Evolutionary conservation across 2,797 vertebrate species (phyloP).

Genomic region (Anableps anableps): DNA sequence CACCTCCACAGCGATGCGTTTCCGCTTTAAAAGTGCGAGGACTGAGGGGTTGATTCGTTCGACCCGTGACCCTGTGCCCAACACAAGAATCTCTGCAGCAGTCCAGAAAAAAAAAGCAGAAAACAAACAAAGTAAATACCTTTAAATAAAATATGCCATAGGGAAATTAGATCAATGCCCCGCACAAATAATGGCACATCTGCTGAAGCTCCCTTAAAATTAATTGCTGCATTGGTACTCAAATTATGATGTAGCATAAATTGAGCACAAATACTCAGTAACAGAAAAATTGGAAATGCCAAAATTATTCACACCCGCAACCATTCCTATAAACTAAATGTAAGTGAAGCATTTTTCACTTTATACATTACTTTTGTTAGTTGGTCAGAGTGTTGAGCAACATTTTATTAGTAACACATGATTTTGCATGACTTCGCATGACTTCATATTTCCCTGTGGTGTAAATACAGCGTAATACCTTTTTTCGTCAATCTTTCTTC

Average conservation of each 20-base stretch:
- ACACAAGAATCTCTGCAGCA: constrained; percentile 89
- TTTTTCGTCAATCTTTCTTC: no score
- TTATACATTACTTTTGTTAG: no score
- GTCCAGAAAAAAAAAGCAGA: not conserved
- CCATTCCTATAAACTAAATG: not conserved
- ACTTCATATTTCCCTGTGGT: no score
- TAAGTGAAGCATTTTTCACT: not conserved
- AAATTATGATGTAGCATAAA: not conserved
- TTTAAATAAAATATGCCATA: not conserved
- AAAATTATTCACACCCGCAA: not conserved
- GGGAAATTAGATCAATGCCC: not conserved
- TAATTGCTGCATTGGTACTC: not conserved
- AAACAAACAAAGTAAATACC: not conserved
- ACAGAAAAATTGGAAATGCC: not conserved
- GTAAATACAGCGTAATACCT: no score
- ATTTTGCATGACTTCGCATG: no score
- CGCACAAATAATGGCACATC: not conserved
- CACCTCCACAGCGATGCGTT: constrained; percentile 91
- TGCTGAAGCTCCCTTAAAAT: not conserved
- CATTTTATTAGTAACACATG: no score
- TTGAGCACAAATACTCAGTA: not conserved
- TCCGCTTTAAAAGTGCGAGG: constrained; percentile 80
- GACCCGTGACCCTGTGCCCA: constrained; percentile 88
- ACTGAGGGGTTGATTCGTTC: constrained; percentile 82
- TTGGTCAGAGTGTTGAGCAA: no score